phyloP scores from a whole-genome alignment of 2,888 invertebrate species.

The Scaeva pyrastri region DNA sequence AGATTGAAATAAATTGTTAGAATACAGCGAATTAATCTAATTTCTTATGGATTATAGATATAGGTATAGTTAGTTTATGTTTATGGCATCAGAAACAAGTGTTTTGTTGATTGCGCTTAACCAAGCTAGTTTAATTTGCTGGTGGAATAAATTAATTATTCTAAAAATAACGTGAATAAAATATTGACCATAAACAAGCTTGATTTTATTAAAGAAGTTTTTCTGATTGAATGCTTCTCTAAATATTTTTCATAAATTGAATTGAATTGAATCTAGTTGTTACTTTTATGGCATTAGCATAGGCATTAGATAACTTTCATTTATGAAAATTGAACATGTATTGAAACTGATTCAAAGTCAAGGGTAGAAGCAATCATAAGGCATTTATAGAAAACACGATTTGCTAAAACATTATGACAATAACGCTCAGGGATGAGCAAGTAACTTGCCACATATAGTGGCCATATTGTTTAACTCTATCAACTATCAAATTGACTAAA shows the following conservation, averaged over 20 bases:
- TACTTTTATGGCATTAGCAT: not conserved
- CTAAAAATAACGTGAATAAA: not conserved
- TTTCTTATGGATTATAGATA: not conserved
- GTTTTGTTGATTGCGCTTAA: slow-evolving; percentile 8
- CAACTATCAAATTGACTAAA: no score
- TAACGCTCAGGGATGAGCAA: no score
- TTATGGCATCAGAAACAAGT: not conserved
- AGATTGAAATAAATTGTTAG: slow-evolving; percentile 19
- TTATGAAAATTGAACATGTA: no score
- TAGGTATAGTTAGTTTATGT: no score
- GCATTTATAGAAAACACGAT: no score
- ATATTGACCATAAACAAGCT: not conserved
- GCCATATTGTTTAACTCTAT: no score
- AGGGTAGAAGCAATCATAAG: no score
- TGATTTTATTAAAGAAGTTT: slow-evolving; percentile 1
- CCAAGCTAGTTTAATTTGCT: not conserved
- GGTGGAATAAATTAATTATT: not conserved
- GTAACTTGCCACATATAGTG: no score
- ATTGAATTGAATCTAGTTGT: not conserved
- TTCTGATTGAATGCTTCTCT: not conserved
- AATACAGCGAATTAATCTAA: not conserved
- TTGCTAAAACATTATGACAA: no score
- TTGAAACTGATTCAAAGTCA: no score
- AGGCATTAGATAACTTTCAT: no score
- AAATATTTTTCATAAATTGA: not conserved